These are phyloP conservation scores for Eupleurogrammus muticus DNA, from an alignment of 2,797 vertebrate genomes.

Conservation along the genomic window DNA sequence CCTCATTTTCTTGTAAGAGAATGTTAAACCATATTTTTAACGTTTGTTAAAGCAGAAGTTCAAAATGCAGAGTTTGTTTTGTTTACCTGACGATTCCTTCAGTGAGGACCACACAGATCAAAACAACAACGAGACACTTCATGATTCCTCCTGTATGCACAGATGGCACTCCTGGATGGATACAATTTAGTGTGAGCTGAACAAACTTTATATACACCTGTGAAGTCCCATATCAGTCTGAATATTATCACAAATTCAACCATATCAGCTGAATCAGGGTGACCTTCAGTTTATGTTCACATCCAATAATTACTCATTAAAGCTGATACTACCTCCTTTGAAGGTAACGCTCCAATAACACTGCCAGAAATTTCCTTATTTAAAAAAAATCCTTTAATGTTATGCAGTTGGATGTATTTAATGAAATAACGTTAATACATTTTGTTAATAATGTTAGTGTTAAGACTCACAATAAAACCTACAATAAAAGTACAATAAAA, in stretches of 20 bases:
- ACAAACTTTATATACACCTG: constrained; percentile 48
- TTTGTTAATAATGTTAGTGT: too few species aligned
- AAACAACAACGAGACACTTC: constrained; percentile 57
- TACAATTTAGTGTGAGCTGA: constrained; percentile 5
- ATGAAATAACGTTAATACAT: background rate
- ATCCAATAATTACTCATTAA: background rate
- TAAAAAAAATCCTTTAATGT: background rate
- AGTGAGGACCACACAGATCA: constrained; percentile 47
- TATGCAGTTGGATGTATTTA: background rate
- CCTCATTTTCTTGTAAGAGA: too few species aligned
- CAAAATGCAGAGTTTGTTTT: background rate
- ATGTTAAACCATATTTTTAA: too few species aligned
- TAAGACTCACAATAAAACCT: too few species aligned
- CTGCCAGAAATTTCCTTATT: background rate
- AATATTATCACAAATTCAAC: constrained; percentile 24
- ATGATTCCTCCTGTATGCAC: constrained; percentile 42
- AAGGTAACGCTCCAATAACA: constrained; percentile 20
- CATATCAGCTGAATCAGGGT: constrained; percentile 38
- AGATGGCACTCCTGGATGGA: constrained; percentile 23
- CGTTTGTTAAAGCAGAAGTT: too few species aligned
- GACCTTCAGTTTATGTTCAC: constrained; percentile 20
- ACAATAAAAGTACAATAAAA: too few species aligned
- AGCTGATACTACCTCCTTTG: background rate
- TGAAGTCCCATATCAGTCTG: constrained; percentile 23
- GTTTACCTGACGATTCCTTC: constrained; percentile 55